Evolutionary conservation across 2,113 vertebrate species (phyloP).

Genomic region (Oncorhynchus masou): DNA sequence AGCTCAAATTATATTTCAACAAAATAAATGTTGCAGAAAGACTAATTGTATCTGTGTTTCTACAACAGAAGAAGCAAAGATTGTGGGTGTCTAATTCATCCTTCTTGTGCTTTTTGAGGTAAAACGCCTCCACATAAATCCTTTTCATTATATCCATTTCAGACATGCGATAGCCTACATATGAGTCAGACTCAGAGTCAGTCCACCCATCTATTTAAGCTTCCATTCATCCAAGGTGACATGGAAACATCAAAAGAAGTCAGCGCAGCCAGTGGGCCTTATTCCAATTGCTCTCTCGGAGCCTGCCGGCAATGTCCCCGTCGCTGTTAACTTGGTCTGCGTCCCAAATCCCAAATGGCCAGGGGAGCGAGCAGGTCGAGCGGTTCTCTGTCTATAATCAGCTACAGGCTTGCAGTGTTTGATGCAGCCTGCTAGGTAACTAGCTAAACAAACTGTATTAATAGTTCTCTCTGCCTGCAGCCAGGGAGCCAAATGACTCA

Average conservation of each 20-base stretch:
- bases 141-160: slow-evolving; percentile 42
- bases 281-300: slow-evolving; percentile 55
- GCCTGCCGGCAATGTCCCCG: slow-evolving; percentile 45
- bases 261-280: slow-evolving; percentile 3
- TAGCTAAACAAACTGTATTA: slow-evolving; percentile 85
- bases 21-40: too few species aligned
- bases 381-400: slow-evolving; percentile 71
- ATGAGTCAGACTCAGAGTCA: slow-evolving; percentile 13
- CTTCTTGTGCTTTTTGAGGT: background rate
- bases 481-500: slow-evolving; percentile 60
- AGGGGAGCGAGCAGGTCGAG: slow-evolving; percentile 40
- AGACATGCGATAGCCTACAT: slow-evolving; percentile 23
- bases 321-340: slow-evolving; percentile 72
- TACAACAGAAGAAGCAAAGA: too few species aligned
- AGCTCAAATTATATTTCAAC: too few species aligned
- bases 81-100: too few species aligned
- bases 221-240: slow-evolving; percentile 60
- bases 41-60: too few species aligned
- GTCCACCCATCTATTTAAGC: slow-evolving; percentile 45
- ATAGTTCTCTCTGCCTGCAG: slow-evolving; percentile 71
- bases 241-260: slow-evolving; percentile 43
- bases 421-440: slow-evolving; percentile 82
- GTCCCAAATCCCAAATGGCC: slow-evolving; percentile 75
- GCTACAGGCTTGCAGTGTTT: slow-evolving; percentile 76
- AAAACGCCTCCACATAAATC: background rate